Base-by-base conservation (phyloP, 2,797 vertebrate species). In the Emys orbicularis region DNA sequence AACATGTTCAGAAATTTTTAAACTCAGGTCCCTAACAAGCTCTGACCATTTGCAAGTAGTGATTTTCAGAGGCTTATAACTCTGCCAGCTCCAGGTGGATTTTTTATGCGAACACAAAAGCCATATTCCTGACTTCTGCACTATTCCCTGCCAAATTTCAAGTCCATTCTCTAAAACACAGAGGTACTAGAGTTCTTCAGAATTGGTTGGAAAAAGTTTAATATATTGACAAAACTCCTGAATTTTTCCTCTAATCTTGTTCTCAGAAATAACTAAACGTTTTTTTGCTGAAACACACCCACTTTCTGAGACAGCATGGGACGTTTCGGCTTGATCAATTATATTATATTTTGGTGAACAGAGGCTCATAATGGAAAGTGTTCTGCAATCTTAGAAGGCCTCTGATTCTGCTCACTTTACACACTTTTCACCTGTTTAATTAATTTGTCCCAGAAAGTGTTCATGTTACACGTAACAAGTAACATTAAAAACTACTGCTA, bases 291-390 rank as follows among this genome's bases (percentile, higher is more conserved):
- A 34, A 21, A 4, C 47, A 84, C n/a, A 52, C 12, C 31, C 57
- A 54, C 13, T 1, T 37, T 44, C 44, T 54, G n/a, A 27, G 83
- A 44, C 93, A 85, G 1, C 23, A 34, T 3, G 3, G 27, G 6
- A 37, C 47, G 2, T 56, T 84, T 82, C 68, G 77, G 27, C 21
- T 8, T 86, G 34, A 80, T 19, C 21, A 34, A 13, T 27, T 49
- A 6, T n/a, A 8, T 44, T 49, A 6, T n/a, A 79, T 50, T n/a
- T 56, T 90, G 61, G 23, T 3, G 29, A 81, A 81, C 91, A 82
- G 25, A 0, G 53, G 0, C 6, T 34, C 77, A 0, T 34, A 6
- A 79, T 83, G 3, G 6, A 11, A 41, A 86, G 3, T 11, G 0
- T 76, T 12, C 50, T 72, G 5, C 16, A 89, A 2, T 52, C 53